Conservation (phyloP, 2,797 vertebrate genomes). For the Loriculus beryllinus region DNA sequence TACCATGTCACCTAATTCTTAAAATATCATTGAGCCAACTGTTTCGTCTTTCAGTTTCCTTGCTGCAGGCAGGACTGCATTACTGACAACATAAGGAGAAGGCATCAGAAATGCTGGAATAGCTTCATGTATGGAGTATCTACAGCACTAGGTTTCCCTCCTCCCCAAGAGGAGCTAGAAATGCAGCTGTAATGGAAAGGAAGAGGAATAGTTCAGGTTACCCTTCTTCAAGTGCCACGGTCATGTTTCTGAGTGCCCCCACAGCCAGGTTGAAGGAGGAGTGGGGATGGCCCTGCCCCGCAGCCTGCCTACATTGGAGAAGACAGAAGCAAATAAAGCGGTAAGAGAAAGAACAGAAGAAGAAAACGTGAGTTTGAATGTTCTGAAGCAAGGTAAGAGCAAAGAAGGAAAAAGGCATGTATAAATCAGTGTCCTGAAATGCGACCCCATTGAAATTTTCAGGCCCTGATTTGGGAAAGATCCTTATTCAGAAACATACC, state of each 20-base stretch:
- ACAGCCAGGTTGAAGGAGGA: slow-evolving; percentile 64
- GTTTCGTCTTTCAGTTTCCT: neutral
- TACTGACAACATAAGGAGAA: neutral
- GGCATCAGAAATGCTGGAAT: neutral
- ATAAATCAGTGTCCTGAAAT: neutral
- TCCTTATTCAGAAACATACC: neutral
- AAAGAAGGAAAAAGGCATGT: neutral
- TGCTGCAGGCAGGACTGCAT: neutral
- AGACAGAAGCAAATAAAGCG: neutral
- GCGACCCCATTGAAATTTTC: neutral
- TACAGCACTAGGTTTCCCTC: neutral
- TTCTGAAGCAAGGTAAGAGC: neutral
- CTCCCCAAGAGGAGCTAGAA: neutral
- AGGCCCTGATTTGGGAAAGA: neutral
- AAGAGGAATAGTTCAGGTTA: slow-evolving; percentile 7
- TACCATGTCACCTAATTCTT: neutral
- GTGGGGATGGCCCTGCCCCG: slow-evolving; percentile 34
- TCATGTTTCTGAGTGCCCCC: slow-evolving; percentile 57
- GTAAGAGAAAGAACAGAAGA: neutral
- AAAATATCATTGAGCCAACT: neutral
- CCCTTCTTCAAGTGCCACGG: neutral
- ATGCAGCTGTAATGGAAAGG: neutral
- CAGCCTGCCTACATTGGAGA: slow-evolving; percentile 42
- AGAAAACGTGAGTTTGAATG: neutral
- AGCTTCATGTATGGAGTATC: rapidly evolving